Conservation (phyloP, 2,113 vertebrate species). For the Lichenostomus cassidix region DNA sequence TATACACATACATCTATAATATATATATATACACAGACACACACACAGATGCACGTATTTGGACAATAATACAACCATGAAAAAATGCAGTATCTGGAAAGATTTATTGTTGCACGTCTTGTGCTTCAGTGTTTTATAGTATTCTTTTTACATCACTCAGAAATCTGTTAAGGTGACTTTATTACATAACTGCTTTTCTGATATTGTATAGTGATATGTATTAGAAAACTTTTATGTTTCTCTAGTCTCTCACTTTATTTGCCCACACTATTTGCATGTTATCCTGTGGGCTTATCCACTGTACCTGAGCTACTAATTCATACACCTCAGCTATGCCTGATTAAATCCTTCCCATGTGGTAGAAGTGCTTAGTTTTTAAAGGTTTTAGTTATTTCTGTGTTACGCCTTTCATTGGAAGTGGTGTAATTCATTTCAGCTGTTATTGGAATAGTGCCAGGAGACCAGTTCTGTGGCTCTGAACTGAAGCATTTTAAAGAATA, state of each 20-base stretch:
- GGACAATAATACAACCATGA: background rate
- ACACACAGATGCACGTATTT: background rate
- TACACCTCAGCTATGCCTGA: background rate
- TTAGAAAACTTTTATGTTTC: background rate
- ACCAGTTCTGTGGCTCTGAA: background rate
- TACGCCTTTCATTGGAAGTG: background rate
- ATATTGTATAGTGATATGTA: background rate
- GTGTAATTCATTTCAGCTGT: constrained; percentile 6
- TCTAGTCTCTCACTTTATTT: background rate
- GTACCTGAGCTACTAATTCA: background rate
- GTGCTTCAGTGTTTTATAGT: background rate
- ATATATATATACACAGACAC: background rate
- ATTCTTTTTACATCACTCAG: background rate
- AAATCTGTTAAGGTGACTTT: background rate
- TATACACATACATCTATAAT: background rate
- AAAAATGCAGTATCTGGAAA: background rate
- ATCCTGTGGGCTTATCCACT: background rate
- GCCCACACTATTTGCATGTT: background rate
- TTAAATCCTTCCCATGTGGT: background rate
- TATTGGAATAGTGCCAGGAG: background rate
- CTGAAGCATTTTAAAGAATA: background rate
- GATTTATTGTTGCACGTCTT: background rate
- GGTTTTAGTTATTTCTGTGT: background rate
- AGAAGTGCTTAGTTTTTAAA: background rate
- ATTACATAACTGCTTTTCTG: background rate